Evolutionary conservation across 1,140 invertebrate species (phyloP).

Genomic region (Oreohelix idahoensis): DNA sequence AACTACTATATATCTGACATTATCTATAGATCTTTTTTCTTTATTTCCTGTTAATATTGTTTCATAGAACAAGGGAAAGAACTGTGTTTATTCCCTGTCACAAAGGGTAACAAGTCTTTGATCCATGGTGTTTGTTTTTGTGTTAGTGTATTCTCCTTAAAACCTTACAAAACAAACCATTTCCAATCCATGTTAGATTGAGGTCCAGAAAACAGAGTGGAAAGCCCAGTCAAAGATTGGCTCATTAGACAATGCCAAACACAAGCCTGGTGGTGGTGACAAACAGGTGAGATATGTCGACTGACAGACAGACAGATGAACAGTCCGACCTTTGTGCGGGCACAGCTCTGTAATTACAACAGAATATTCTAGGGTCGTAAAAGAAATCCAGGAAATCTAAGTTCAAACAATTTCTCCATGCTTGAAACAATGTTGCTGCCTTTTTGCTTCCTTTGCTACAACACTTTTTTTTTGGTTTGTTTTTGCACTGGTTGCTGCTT

Average conservation of each 20-base stretch:
- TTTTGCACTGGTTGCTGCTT: background rate
- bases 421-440: background rate
- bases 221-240: conserved; percentile 66
- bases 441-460: background rate
- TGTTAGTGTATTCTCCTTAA: background rate
- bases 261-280: conserved; percentile 46
- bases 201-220: conserved; percentile 77
- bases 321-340: background rate
- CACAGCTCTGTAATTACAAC: no score
- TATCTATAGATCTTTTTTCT: no score
- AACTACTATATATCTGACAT: no score
- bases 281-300: conserved; percentile 16
- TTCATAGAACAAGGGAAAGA: no score
- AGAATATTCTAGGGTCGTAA: no score
- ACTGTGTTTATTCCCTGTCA: no score
- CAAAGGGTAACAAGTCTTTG: no score
- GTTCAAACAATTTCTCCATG: no score
- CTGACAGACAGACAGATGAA: conserved; percentile 1
- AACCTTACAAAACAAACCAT: background rate
- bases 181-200: conserved; percentile 79
- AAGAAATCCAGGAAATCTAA: no score
- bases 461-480: background rate
- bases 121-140: background rate
- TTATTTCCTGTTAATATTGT: no score
- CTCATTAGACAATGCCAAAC: conserved; percentile 62